Percentiles rank a stretch among this genome's conserved stretches.
Conservation (phyloP, 2,113 vertebrate genomes). For the Ceyx margarethae region DNA sequence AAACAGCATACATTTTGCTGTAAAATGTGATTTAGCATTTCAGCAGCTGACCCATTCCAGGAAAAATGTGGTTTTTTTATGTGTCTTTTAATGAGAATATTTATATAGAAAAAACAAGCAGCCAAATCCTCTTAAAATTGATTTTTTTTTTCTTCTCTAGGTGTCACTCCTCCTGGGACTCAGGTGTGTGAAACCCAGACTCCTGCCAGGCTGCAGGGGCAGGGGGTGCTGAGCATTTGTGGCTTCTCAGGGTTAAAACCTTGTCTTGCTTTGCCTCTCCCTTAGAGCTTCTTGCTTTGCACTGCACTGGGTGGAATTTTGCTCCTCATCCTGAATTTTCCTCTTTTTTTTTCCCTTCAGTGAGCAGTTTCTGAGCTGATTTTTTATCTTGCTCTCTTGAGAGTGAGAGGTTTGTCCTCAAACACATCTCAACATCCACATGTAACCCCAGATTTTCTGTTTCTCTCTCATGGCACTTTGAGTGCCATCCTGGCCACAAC, state of each 20-base stretch:
- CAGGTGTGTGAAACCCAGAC: slow-evolving; percentile 49
- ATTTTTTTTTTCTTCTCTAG: slow-evolving; percentile 24
- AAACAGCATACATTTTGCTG: not conserved
- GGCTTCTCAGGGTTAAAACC: not conserved
- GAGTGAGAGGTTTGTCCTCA: not conserved
- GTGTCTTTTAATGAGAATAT: not conserved
- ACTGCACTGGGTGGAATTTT: not conserved
- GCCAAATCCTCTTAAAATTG: not conserved
- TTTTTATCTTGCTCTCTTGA: not conserved
- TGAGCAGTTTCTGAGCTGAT: not conserved
- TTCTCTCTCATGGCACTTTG: not conserved
- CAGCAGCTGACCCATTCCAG: not conserved
- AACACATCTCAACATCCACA: not conserved
- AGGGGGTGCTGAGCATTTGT: accelerated
- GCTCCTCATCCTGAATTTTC: not conserved
- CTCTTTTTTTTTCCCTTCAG: not conserved
- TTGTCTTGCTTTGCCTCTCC: accelerated
- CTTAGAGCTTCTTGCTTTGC: not conserved
- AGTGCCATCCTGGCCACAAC: not conserved
- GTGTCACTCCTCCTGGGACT: slow-evolving; percentile 79
- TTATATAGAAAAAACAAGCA: not conserved
- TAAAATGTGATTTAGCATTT: not conserved
- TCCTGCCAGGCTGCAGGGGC: not conserved
- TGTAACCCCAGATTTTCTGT: not conserved
- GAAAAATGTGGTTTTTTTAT: not conserved